These are phyloP conservation scores for Gallinago jamesoni DNA, from an alignment of 2,113 vertebrate genomes.

Conservation along the genomic window DNA sequence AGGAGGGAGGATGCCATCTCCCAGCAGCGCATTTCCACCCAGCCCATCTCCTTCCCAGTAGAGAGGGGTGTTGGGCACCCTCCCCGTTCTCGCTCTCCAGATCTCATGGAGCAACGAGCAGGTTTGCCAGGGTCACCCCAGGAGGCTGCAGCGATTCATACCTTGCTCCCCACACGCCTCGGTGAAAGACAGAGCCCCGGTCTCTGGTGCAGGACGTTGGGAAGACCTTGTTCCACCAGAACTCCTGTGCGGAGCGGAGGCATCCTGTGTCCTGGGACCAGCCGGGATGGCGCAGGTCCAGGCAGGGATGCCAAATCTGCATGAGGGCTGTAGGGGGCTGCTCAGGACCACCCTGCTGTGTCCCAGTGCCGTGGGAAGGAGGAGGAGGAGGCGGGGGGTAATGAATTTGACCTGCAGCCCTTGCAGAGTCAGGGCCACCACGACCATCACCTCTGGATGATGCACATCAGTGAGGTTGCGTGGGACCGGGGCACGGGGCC, in stretches of 20 bases:
- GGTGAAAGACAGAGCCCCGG: neutral
- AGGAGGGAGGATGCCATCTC: neutral
- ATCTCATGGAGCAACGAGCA: accelerated
- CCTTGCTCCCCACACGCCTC: accelerated
- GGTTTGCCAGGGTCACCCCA: neutral
- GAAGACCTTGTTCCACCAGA: neutral
- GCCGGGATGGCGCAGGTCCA: neutral
- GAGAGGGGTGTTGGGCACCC: neutral
- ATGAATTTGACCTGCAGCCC: neutral
- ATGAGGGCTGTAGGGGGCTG: neutral
- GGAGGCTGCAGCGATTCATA: neutral
- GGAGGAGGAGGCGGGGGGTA: neutral
- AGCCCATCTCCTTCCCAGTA: neutral
- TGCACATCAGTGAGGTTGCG: neutral
- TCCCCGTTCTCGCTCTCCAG: neutral
- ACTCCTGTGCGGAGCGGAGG: neutral
- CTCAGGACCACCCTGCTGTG: neutral
- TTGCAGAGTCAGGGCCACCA: neutral
- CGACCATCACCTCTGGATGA: accelerated
- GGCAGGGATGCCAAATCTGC: neutral
- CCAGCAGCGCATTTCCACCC: neutral
- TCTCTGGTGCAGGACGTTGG: accelerated
- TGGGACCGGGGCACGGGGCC: neutral
- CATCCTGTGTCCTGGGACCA: accelerated
- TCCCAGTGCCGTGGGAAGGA: neutral